Conservation (phyloP, 2,888 invertebrate species). For the Drosophila hamatofila region DNA sequence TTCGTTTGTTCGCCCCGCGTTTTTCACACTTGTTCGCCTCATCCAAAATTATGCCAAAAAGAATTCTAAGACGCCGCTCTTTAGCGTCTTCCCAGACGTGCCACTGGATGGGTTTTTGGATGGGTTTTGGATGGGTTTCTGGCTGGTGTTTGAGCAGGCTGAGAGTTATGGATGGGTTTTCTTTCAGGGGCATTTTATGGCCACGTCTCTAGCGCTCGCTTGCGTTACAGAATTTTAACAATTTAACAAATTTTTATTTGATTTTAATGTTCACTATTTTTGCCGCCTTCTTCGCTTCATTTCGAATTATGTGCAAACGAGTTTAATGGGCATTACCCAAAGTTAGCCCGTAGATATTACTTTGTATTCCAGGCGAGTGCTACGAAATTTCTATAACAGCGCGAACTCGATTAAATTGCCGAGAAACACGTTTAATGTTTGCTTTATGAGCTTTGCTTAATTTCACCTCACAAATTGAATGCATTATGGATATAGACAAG, state of each 20-base stretch:
- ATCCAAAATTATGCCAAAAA: conserved; percentile 64
- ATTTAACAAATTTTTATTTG: conserved; percentile 67
- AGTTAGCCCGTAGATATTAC: conserved; percentile 1
- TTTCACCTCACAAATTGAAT: conserved; percentile 30
- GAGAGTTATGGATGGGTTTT: conserved; percentile 9
- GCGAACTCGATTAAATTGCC: conserved; percentile 76
- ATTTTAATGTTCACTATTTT: conserved; percentile 76
- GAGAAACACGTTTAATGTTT: conserved; percentile 68
- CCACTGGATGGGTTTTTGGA: background rate
- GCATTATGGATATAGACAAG: background rate
- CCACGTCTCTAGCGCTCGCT: conserved; percentile 25
- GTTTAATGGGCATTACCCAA: conserved; percentile 18
- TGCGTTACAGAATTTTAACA: conserved; percentile 66
- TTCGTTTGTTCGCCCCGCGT: conserved; percentile 51
- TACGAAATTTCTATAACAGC: conserved; percentile 69
- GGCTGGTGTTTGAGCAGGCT: background rate
- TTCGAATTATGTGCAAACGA: conserved; percentile 16
- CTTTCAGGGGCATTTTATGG: conserved; percentile 55
- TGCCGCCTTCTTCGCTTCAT: conserved; percentile 61
- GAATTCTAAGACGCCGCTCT: conserved; percentile 38
- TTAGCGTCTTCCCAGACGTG: background rate
- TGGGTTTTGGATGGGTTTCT: background rate
- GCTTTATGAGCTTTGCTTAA: conserved; percentile 65
- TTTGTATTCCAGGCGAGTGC: conserved; percentile 58
- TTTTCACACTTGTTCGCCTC: conserved; percentile 71